These are phyloP conservation scores for Tupiocoris notatus DNA, from an alignment of 2,888 invertebrate species.

Conservation along the genomic window DNA sequence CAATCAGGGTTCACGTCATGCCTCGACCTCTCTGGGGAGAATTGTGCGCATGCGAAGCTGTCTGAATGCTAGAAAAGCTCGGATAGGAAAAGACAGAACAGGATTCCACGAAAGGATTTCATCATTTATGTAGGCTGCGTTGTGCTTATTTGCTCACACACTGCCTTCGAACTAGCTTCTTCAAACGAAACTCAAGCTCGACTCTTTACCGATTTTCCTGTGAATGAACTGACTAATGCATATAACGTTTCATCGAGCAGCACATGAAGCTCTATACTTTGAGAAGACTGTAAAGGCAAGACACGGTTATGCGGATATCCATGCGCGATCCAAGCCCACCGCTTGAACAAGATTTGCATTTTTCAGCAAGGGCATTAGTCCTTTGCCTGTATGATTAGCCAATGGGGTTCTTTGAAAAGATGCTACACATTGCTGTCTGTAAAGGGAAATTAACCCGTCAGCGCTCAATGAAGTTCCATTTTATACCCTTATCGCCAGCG, in stretches of 20 bases:
- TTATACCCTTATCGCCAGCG: too few relatives aligned
- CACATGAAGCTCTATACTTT: neutral
- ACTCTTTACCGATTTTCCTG: neutral
- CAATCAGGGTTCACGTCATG: neutral
- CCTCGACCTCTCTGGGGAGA: neutral
- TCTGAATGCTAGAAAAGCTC: neutral
- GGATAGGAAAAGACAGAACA: neutral
- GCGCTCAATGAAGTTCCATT: too few relatives aligned
- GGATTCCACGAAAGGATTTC: neutral
- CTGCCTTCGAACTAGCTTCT: neutral
- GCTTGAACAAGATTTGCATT: neutral
- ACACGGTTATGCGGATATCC: neutral
- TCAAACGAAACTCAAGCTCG: neutral
- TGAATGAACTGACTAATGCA: constrained; percentile 34
- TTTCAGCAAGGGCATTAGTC: neutral
- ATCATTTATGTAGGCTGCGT: neutral
- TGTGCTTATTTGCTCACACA: neutral
- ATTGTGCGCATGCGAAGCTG: neutral
- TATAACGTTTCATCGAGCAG: constrained; percentile 31
- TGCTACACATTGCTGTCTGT: too few relatives aligned
- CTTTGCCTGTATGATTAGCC: neutral
- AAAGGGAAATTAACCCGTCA: too few relatives aligned
- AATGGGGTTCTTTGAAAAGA: too few relatives aligned
- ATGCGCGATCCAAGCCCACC: neutral
- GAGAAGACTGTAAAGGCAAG: neutral